A percentile compares a stretch with the other conserved stretches of the same genome.
Evolutionary conservation across 2,797 vertebrate species (phyloP).

Genomic region (Neosilurus mollespiculum): DNA sequence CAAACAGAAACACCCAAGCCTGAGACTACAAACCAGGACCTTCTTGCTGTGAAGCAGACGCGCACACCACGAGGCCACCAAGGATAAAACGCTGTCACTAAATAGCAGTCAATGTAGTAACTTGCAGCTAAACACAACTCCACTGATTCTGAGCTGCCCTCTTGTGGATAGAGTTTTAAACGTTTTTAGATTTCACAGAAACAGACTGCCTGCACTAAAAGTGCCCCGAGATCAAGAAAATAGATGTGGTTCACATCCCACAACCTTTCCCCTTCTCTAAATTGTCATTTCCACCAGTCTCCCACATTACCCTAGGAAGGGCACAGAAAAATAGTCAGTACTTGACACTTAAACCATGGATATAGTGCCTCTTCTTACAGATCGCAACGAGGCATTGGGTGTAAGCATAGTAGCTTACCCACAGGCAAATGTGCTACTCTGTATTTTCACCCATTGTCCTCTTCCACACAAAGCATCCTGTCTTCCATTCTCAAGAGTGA

Average conservation of each 20-base stretch:
- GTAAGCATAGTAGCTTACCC: background rate
- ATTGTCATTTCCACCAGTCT: background rate
- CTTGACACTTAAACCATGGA: background rate
- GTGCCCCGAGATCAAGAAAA: background rate
- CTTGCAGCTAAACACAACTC: too few relatives aligned
- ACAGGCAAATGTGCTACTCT: background rate
- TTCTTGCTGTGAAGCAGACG: too few relatives aligned
- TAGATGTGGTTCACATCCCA: too few relatives aligned
- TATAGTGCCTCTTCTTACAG: background rate
- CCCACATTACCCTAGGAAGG: background rate
- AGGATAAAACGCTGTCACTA: too few relatives aligned
- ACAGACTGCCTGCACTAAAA: background rate
- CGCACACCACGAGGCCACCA: too few relatives aligned
- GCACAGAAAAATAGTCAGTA: too few relatives aligned
- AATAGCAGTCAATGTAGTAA: background rate
- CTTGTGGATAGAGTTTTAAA: too few relatives aligned
- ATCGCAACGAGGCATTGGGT: background rate
- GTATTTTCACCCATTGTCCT: background rate
- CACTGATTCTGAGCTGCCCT: too few relatives aligned
- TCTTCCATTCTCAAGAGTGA: background rate
- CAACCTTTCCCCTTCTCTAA: background rate
- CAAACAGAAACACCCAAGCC: too few relatives aligned
- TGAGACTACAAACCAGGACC: too few relatives aligned
- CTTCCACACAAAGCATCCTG: too few relatives aligned
- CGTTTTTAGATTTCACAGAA: background rate